phyloP scores from a whole-genome alignment of 2,113 vertebrate genomes.

The Otolemur garnettii region DNA sequence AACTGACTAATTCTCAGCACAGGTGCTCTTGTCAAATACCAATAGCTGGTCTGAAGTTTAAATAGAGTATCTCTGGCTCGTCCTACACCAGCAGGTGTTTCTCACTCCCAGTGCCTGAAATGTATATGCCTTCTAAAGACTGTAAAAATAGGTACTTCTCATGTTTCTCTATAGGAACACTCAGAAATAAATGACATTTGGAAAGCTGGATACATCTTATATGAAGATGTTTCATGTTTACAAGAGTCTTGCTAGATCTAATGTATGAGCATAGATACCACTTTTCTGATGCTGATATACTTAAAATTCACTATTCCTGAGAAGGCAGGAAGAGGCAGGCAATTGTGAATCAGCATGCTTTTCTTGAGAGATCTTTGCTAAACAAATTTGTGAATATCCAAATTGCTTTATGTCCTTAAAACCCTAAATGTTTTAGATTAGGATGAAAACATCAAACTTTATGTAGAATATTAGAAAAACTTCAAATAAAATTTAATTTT shows the following conservation, averaged over 20 bases:
- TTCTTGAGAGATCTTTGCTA: constrained; percentile 1
- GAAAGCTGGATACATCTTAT: constrained; percentile 45
- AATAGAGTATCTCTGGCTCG: constrained; percentile 70
- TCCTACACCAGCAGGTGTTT: constrained; percentile 74
- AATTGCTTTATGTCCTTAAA: constrained; percentile 3
- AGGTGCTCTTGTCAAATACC: constrained; percentile 69
- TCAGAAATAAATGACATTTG: constrained; percentile 69
- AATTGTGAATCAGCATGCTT: neutral
- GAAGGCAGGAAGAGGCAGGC: neutral
- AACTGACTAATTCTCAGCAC: constrained; percentile 77
- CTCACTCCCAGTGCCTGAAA: constrained; percentile 33
- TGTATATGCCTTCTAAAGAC: constrained; percentile 47
- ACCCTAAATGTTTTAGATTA: neutral
- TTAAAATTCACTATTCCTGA: constrained; percentile 52
- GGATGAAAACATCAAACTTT: constrained; percentile 43
- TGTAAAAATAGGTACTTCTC: constrained; percentile 70
- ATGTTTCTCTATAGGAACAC: constrained; percentile 62
- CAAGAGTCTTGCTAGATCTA: constrained; percentile 25
- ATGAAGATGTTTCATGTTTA: constrained; percentile 47
- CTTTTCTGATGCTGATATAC: neutral
- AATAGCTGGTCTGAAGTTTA: constrained; percentile 71
- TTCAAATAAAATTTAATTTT: constrained; percentile 45
- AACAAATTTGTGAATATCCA: constrained; percentile 60
- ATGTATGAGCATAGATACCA: constrained; percentile 51
- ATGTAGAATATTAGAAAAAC: neutral